Percentiles rank a stretch among this genome's conserved stretches.
These are phyloP conservation scores for Propithecus perrieri DNA, from an alignment of 2,797 vertebrate genomes.

Conservation along the genomic window DNA sequence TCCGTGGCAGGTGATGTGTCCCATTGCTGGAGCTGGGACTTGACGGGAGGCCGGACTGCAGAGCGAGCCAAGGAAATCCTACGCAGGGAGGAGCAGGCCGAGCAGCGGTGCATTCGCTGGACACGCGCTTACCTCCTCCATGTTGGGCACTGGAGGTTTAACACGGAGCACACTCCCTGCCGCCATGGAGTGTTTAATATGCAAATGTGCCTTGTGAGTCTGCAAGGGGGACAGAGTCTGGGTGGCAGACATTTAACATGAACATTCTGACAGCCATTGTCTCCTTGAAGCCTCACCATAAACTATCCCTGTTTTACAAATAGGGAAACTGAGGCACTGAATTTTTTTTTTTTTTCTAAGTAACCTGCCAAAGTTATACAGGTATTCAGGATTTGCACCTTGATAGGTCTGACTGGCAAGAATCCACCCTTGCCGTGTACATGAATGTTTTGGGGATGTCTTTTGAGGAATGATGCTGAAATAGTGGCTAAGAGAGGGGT, in stretches of 20 bases:
- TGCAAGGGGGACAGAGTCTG: background rate
- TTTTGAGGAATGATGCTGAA: background rate
- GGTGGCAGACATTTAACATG: rapidly evolving
- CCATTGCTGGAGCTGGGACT: background rate
- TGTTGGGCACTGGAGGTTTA: background rate
- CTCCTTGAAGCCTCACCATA: background rate
- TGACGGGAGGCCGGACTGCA: background rate
- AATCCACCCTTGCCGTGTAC: background rate
- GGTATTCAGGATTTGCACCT: background rate
- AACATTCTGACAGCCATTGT: background rate
- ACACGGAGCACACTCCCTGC: background rate
- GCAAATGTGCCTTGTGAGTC: background rate
- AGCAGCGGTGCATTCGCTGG: rapidly evolving
- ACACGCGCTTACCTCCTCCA: background rate
- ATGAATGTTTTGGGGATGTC: background rate
- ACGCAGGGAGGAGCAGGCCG: background rate
- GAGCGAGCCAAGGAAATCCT: background rate
- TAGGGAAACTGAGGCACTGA: conserved; percentile 8
- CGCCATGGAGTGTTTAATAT: background rate
- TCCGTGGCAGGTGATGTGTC: background rate
- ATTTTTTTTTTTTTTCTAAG: background rate
- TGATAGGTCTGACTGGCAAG: background rate
- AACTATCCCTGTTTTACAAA: background rate
- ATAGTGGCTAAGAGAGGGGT: background rate
- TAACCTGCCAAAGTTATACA: background rate